Evolutionary conservation across 2,888 invertebrate species (phyloP), one percentile per base, ranked within the genome.

Genomic region (Baccha elongata): DNA sequence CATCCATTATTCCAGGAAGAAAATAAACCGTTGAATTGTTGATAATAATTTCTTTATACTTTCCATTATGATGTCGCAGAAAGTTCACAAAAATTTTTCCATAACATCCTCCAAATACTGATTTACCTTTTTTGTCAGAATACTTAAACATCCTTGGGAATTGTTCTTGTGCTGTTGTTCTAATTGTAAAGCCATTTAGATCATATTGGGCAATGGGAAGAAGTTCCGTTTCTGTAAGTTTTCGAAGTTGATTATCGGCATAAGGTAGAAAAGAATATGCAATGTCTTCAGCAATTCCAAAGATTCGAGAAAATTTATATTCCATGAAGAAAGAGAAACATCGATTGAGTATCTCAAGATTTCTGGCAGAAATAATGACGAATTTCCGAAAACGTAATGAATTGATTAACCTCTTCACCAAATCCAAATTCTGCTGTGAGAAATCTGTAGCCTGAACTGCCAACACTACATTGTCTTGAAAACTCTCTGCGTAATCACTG

Each of bases 241-340:
- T 7, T 17, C 23, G 23, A 26, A 68, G 2, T 29, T 17, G 17
- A 11, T 17, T 21, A 11, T 75, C 68, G 1, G 58, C 52, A 29
- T 52, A 75, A n/a, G 42, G n/a, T 1, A 68, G 68, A 21, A 44
- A 68, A 1, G 44, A 26, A 19, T 37, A 68, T 0, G 46, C n/a
- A 0, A 2, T 26, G 10, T 15, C 3, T 1, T 50, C 23, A 4
- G n/a, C 74, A 5, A 29, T 11, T 3, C 67, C 75, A 26, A 68
- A 75, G 8, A 75, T 60, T 2, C 52, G 60, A 4, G 67, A 52
- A 5, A 75, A 75, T 29, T 60, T 60, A 0, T 44, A 21, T 5
- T 19, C 6, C 7, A 0, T 5, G 3, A 75, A 68, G n/a, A 15
- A 68, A 0, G 19, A 6, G 11, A 64, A 46, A 7, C n/a, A 44